These are phyloP conservation scores for Chloebia gouldiae DNA, from an alignment of 2,113 vertebrate species.

Conservation along the genomic window DNA sequence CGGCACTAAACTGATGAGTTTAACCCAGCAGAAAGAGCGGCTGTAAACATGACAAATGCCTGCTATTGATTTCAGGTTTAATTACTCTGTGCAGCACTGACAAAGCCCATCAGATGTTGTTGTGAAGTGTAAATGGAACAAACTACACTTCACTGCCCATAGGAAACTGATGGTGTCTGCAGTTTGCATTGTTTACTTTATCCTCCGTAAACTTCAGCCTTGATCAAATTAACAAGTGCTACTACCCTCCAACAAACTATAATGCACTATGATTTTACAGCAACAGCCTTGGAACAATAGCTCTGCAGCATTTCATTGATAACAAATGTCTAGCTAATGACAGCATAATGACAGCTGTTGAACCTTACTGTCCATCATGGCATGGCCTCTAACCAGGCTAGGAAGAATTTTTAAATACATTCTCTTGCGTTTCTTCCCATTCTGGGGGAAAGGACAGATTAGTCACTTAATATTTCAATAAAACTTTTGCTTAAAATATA, in stretches of 20 bases:
- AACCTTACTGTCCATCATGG: conserved; percentile 16
- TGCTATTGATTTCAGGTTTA: conserved; percentile 99
- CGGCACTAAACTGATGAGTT: conserved; percentile 99
- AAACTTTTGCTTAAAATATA: background rate
- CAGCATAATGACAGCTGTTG: conserved; percentile 40
- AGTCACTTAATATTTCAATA: background rate
- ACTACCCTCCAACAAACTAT: conserved; percentile 83
- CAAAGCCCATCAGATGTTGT: conserved; percentile 99
- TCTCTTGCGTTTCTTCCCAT: background rate
- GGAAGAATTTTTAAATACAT: background rate
- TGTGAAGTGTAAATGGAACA: conserved; percentile 99
- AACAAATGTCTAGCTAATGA: conserved; percentile 69
- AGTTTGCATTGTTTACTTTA: conserved; percentile 99
- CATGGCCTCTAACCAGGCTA: background rate
- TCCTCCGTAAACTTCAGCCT: conserved; percentile 90
- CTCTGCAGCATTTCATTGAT: conserved; percentile 71
- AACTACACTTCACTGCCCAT: conserved; percentile 98
- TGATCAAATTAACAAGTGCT: conserved; percentile 94
- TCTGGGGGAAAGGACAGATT: background rate
- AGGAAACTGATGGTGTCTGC: conserved; percentile 99
- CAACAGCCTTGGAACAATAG: conserved; percentile 80
- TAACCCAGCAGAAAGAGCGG: conserved; percentile 99
- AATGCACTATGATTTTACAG: conserved; percentile 81
- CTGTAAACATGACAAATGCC: conserved; percentile 99
- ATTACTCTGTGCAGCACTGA: conserved; percentile 99